These are phyloP conservation scores for Globodera rostochiensis DNA, from an alignment of 1,140 invertebrate genomes.

Conservation along the genomic window DNA sequence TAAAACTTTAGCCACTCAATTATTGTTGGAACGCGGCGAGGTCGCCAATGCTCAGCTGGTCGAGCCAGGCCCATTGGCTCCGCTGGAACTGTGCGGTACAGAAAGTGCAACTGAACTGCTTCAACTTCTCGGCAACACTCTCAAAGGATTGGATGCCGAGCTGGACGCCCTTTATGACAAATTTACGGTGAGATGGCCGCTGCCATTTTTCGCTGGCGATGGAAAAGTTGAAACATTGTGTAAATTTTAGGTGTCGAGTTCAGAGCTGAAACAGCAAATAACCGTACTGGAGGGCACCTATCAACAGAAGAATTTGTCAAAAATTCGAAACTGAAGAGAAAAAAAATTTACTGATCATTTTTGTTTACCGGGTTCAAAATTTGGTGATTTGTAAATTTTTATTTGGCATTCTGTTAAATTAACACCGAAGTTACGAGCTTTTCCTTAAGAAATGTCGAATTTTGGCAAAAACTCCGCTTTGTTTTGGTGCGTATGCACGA, in stretches of 20 bases:
- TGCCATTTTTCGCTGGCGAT: not conserved
- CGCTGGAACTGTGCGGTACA: constrained; percentile 28
- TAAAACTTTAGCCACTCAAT: constrained; percentile 6
- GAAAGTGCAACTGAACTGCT: constrained; percentile 30
- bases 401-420: too few relatives aligned
- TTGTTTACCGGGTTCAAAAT: too few relatives aligned
- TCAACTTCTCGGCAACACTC: constrained; percentile 8
- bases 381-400: too few relatives aligned
- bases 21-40: constrained; percentile 13
- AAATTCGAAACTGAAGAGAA: too few relatives aligned
- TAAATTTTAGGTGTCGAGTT: constrained; percentile 19
- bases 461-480: too few relatives aligned
- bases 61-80: not conserved
- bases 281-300: constrained; percentile 33
- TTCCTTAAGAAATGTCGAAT: too few relatives aligned
- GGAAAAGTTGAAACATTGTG: constrained; percentile 12
- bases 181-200: constrained; percentile 22
- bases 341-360: too few relatives aligned
- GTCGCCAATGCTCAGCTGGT: not conserved
- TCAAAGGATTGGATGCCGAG: constrained; percentile 20
- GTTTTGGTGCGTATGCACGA: too few relatives aligned
- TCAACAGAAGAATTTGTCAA: not conserved
- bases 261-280: constrained; percentile 23
- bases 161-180: constrained; percentile 28
- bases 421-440: too few relatives aligned